Evolutionary conservation across 2,888 invertebrate species (phyloP).

Genomic region (Cotesia congregata): DNA sequence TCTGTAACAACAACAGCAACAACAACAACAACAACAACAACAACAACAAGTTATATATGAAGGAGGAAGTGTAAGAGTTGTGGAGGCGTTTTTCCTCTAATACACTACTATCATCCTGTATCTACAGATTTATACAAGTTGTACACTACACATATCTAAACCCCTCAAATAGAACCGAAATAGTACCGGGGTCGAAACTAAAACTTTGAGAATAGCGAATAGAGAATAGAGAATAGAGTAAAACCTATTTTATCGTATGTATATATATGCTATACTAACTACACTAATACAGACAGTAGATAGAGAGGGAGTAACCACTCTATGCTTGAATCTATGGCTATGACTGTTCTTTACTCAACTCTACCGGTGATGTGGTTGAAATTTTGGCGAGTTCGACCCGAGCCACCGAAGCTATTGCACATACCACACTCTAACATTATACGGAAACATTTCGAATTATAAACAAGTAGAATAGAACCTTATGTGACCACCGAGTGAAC

Average conservation of each 20-base stretch:
- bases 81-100: not conserved
- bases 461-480: slow-evolving; percentile 10
- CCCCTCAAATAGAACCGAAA: not conserved
- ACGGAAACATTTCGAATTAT: slow-evolving; percentile 38
- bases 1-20: no score
- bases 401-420: not conserved
- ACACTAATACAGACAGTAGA: not conserved
- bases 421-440: slow-evolving; percentile 11
- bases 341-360: slow-evolving; percentile 6
- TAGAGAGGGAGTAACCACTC: not conserved
- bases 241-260: slow-evolving; percentile 10
- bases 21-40: no score
- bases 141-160: not conserved
- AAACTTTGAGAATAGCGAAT: slow-evolving; percentile 23
- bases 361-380: slow-evolving; percentile 24
- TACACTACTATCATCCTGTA: not conserved
- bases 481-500: slow-evolving; percentile 29
- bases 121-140: not conserved
- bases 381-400: slow-evolving; percentile 11
- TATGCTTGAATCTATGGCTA: slow-evolving; percentile 15
- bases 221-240: slow-evolving; percentile 22
- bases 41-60: no score
- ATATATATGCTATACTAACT: not conserved
- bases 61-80: not conserved
- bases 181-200: not conserved